Percentiles rank a stretch among this genome's conserved stretches.
These are phyloP conservation scores for Lepus europaeus DNA, from an alignment of 2,113 vertebrate genomes.

Conservation along the genomic window DNA sequence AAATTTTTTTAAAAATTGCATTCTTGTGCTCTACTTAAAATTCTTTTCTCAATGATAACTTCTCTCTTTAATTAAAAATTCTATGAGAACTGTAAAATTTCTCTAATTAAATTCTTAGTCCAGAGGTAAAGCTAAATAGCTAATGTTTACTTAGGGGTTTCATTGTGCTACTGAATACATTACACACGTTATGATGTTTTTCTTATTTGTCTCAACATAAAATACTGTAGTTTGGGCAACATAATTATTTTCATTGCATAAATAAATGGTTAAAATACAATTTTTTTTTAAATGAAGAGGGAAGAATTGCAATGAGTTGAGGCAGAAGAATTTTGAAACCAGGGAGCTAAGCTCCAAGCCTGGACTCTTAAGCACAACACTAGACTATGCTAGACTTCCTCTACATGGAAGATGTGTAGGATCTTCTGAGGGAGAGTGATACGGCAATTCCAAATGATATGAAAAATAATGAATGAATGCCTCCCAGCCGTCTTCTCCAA, in stretches of 20 bases:
- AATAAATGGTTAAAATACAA: background rate
- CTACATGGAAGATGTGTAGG: background rate
- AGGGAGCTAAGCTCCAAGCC: background rate
- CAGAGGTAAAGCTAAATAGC: background rate
- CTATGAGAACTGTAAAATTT: background rate
- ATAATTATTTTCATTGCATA: background rate
- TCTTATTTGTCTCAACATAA: background rate
- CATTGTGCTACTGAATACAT: background rate
- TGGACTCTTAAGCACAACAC: background rate
- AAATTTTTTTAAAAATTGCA: background rate
- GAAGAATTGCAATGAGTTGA: background rate
- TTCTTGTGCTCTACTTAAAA: background rate
- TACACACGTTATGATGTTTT: background rate
- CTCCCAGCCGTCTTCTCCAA: conserved; percentile 23
- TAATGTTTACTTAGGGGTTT: background rate
- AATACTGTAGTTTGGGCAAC: background rate
- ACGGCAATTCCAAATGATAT: background rate
- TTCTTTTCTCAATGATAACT: background rate
- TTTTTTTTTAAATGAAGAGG: background rate
- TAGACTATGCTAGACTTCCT: background rate
- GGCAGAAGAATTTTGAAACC: background rate
- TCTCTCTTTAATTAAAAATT: conserved; percentile 5
- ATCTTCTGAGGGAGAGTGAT: background rate
- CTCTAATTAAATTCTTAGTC: conserved; percentile 2
- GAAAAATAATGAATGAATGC: background rate